Evolutionary conservation across 2,113 vertebrate genomes (phyloP).

Genomic region (Istiophorus platypterus): DNA sequence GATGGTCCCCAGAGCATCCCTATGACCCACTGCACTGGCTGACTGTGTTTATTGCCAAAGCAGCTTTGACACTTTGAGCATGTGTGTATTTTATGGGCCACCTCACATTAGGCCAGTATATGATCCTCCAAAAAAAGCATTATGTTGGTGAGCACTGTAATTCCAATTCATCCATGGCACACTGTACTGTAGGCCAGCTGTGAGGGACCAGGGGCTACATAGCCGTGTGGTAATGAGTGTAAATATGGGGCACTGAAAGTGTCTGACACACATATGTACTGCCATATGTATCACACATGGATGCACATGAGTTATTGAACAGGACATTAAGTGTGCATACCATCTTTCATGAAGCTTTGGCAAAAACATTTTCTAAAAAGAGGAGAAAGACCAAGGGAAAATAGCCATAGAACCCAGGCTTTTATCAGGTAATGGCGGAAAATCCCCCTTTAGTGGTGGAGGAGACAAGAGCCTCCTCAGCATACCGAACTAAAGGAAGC

Average conservation of each 20-base stretch:
- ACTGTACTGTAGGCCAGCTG: slow-evolving; percentile 56
- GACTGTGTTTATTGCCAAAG: slow-evolving; percentile 42
- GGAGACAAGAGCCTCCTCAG: slow-evolving; percentile 38
- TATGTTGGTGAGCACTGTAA: slow-evolving; percentile 51
- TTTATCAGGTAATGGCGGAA: slow-evolving; percentile 59
- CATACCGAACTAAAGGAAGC: slow-evolving; percentile 30
- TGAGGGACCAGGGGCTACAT: slow-evolving; percentile 47
- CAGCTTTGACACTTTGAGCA: slow-evolving; percentile 51
- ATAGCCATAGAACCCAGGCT: slow-evolving; percentile 4
- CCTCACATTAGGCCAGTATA: slow-evolving; percentile 55
- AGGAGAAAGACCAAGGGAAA: slow-evolving; percentile 4
- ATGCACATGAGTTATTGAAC: slow-evolving; percentile 21
- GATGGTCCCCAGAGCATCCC: slow-evolving; percentile 31
- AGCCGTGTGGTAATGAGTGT: slow-evolving; percentile 59
- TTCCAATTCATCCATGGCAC: slow-evolving; percentile 61
- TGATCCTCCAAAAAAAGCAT: slow-evolving; percentile 61
- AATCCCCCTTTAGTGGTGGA: slow-evolving; percentile 37
- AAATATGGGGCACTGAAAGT: slow-evolving; percentile 66
- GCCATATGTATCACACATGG: slow-evolving; percentile 48
- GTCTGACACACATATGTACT: slow-evolving; percentile 65
- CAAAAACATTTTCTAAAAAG: not conserved
- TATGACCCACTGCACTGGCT: slow-evolving; percentile 51
- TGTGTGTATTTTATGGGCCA: slow-evolving; percentile 70
- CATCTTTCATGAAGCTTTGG: slow-evolving; percentile 27
- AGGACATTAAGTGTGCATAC: not conserved